These are phyloP conservation scores for Caenorhabditis zanzibari DNA, from an alignment of 2,888 invertebrate species.

Conservation along the genomic window DNA sequence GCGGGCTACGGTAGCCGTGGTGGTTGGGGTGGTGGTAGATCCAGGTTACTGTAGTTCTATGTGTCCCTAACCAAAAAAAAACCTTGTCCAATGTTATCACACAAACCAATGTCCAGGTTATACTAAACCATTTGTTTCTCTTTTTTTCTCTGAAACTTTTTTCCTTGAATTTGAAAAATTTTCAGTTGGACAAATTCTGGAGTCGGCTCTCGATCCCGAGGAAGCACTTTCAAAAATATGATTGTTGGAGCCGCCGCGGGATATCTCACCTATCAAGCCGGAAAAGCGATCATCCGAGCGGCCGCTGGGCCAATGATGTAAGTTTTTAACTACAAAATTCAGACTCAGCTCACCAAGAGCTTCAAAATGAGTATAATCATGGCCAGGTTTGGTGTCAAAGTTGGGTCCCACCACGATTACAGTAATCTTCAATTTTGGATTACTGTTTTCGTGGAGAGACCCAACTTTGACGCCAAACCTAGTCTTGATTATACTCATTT, in stretches of 20 bases:
- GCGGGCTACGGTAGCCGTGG: conserved; percentile 45
- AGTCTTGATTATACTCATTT: too few relatives aligned
- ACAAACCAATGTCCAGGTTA: not conserved
- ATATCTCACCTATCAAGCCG: conserved; percentile 82
- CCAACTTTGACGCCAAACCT: too few relatives aligned
- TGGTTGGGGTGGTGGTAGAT: conserved; percentile 38
- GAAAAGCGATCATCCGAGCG: conserved; percentile 80
- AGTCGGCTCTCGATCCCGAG: conserved; percentile 78
- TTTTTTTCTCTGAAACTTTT: not conserved
- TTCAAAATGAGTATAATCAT: too few relatives aligned
- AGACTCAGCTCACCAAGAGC: too few relatives aligned
- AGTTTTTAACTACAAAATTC: conserved; percentile 35
- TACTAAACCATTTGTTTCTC: not conserved
- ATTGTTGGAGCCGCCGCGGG: conserved; percentile 83
- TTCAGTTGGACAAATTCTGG: conserved; percentile 75
- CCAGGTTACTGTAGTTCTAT: conserved; percentile 39
- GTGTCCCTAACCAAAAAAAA: not conserved
- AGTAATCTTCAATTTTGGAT: too few relatives aligned
- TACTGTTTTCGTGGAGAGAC: not conserved
- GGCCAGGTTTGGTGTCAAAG: too few relatives aligned
- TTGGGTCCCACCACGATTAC: not conserved
- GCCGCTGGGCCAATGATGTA: conserved; percentile 82
- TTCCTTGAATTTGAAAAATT: not conserved
- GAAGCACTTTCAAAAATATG: conserved; percentile 81
- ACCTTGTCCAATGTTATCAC: not conserved